These are phyloP conservation scores for Trematomus bernacchii DNA, from an alignment of 2,797 vertebrate genomes.

Conservation along the genomic window DNA sequence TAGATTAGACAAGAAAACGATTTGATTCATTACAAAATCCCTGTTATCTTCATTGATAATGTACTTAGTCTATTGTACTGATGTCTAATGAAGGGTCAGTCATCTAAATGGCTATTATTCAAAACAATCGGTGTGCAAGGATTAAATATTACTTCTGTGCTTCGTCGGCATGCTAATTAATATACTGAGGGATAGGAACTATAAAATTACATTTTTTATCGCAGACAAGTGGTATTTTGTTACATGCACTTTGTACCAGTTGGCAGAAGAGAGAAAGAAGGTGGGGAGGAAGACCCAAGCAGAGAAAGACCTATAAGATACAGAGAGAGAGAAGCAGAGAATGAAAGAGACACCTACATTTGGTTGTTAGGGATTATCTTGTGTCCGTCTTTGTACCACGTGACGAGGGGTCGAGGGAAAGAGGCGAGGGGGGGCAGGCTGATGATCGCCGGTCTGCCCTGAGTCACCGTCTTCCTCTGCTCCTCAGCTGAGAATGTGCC, in stretches of 20 bases:
- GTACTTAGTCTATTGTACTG: constrained; percentile 48
- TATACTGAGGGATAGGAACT: constrained; percentile 48
- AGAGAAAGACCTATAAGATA: not conserved
- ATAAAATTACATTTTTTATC: constrained; percentile 49
- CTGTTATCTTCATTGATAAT: constrained; percentile 58
- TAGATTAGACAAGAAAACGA: constrained; percentile 44
- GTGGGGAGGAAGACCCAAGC: not conserved
- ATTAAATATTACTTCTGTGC: constrained; percentile 51
- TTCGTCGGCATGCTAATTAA: constrained; percentile 54
- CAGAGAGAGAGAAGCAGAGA: not conserved
- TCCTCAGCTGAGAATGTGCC: constrained; percentile 86
- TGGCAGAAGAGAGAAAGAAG: not conserved
- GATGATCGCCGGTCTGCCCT: constrained; percentile 90
- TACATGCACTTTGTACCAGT: not conserved
- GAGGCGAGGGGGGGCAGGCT: constrained; percentile 85
- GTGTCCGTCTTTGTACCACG: constrained; percentile 95
- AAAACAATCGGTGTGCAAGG: constrained; percentile 46
- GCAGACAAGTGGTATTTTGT: constrained; percentile 27
- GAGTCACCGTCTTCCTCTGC: constrained; percentile 86
- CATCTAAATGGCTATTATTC: constrained; percentile 67
- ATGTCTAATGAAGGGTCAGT: constrained; percentile 63
- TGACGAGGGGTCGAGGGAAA: constrained; percentile 90
- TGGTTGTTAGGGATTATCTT: constrained; percentile 93
- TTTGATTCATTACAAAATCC: constrained; percentile 54
- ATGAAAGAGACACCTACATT: constrained; percentile 86